Evolutionary conservation across 2,888 invertebrate species (phyloP).

Genomic region (Hyppa rectilinea): DNA sequence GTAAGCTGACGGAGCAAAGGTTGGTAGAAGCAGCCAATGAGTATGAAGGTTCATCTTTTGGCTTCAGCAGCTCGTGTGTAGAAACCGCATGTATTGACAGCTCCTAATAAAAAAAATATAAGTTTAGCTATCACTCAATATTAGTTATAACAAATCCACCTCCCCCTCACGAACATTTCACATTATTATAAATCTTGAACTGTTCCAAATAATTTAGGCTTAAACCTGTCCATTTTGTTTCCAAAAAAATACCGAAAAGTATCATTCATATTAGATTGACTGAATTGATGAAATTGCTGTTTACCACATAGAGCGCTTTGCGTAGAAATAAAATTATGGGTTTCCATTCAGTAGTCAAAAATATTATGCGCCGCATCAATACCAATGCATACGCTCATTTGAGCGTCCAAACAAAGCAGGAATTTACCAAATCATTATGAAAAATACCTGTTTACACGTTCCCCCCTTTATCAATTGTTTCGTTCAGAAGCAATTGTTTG

Average conservation of each 20-base stretch:
- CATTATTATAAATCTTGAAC: background rate
- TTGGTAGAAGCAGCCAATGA: conserved; percentile 79
- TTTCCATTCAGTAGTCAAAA: background rate
- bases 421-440: no score
- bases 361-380: no score
- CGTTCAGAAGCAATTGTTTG: background rate
- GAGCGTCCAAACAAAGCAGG: background rate
- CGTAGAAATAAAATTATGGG: background rate
- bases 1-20: conserved; percentile 80
- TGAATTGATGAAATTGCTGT: background rate
- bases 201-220: background rate
- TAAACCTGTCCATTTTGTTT: background rate
- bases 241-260: background rate
- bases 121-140: background rate
- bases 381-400: no score
- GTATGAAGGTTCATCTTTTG: conserved; percentile 85
- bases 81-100: conserved; percentile 86
- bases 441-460: background rate
- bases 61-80: conserved; percentile 85
- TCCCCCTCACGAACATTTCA: background rate
- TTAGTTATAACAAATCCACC: background rate
- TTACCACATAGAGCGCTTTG: background rate
- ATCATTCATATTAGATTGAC: background rate
- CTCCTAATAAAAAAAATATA: conserved; percentile 76
- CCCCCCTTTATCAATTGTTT: background rate